These are phyloP conservation scores for Pseudoips prasinana DNA, from an alignment of 2,888 invertebrate genomes.

Conservation along the genomic window DNA sequence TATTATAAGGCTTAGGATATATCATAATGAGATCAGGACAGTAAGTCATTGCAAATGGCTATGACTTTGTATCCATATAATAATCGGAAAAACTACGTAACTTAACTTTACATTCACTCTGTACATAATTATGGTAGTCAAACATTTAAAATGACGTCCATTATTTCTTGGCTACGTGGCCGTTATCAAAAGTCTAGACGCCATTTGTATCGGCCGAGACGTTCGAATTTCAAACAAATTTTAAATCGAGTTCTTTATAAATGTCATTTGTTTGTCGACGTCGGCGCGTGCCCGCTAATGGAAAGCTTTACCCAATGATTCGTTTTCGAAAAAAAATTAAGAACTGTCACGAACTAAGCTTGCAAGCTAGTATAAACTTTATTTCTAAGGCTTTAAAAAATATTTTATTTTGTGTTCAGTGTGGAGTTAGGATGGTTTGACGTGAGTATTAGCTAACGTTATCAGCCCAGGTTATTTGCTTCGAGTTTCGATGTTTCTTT, in stretches of 20 bases:
- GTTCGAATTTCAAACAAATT: constrained; percentile 68
- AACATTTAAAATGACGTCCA: constrained; percentile 15
- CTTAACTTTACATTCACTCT: too few species aligned
- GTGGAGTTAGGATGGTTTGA: constrained; percentile 36
- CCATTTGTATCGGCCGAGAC: constrained; percentile 66
- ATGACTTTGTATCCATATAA: too few species aligned
- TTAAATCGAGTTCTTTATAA: constrained; percentile 72
- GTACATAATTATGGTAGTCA: constrained; percentile 6
- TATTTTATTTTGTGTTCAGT: constrained; percentile 22
- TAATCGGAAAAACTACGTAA: too few species aligned
- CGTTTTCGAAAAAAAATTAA: constrained; percentile 56
- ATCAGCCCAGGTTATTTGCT: constrained; percentile 70
- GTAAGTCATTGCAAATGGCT: too few species aligned
- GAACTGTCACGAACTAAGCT: constrained; percentile 49
- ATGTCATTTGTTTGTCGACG: constrained; percentile 73
- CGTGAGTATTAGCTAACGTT: constrained; percentile 55
- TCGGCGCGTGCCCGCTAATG: constrained; percentile 78
- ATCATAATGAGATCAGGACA: too few species aligned
- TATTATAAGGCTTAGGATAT: too few species aligned
- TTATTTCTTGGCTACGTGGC: constrained; percentile 8
- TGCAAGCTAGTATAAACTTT: constrained; percentile 25
- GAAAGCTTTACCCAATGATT: constrained; percentile 67
- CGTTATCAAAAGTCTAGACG: constrained; percentile 71
- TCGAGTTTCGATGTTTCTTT: constrained; percentile 66
- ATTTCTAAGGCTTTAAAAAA: constrained; percentile 18